Base-by-base conservation (phyloP, 2,888 invertebrate species). In the Amiota minor region DNA sequence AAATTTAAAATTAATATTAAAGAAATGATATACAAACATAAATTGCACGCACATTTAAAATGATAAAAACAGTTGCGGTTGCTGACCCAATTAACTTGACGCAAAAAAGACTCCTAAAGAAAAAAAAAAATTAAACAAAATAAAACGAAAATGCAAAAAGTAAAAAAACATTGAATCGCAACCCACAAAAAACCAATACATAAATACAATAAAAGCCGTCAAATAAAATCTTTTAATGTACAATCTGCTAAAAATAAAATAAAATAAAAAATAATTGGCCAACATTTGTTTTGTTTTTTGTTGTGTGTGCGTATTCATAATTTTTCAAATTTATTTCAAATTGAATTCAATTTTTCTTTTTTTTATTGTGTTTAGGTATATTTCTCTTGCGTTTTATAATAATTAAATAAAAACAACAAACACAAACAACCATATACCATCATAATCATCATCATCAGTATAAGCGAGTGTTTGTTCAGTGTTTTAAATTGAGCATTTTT, bases 21-120 rank as follows among this genome's bases (percentile, higher is more conserved):
- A 18, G n/a, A 62, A 35, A n/a, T 45, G 45, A 62, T 23, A 35
- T 23, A 10, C 2, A 35, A 14, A 23, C 2, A 23, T 62, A 12
- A 23, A 35, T 35, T 14, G 35, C 23, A 4, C n/a, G 53, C 65
- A 14, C 46, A 75, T 83, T 74, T 75, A 78, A 76, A 72, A 47
- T 86, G 86, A 82, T 84, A 80, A 85, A 83, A 86, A 77, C 83
- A 86, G 84, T 84, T 84, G 76, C 83, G 85, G 84, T 82, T 84
- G 85, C 76, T 83, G 83, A 86, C 83, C 86, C 76, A 83, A 86
- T 86, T 83, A 83, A 80, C 84, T 79, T 81, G 74, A 64, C 71
- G 14, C 56, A 71, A 70, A 74, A 74, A 50, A 35, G 2, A 35
- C 23, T 67, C 50, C n/a, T n/a, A n/a, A n/a, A n/a, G n/a, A 71